phyloP scores from a whole-genome alignment of 2,113 vertebrate genomes.

The Seriola quinqueradiata region DNA sequence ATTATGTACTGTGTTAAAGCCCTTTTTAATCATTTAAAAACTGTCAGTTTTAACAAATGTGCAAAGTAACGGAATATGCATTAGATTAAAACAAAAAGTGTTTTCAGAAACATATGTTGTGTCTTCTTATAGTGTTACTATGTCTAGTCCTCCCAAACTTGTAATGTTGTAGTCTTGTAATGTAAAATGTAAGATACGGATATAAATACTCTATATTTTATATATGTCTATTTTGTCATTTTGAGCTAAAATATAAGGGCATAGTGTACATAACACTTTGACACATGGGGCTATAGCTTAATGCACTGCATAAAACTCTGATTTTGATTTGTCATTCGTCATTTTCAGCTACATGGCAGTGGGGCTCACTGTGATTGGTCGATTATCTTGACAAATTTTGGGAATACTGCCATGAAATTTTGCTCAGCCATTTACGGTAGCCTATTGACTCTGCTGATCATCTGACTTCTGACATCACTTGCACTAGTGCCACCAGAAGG shows the following conservation, averaged over 20 bases:
- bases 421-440: not conserved
- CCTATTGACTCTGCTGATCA: not conserved
- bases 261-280: no score
- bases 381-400: not conserved
- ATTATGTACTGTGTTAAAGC: conserved; percentile 14
- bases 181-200: no score
- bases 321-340: no score
- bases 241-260: not conserved
- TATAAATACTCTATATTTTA: no score
- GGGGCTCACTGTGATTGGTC: not conserved
- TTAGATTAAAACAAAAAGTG: not conserved
- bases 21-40: not conserved
- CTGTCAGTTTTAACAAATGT: conserved; percentile 8
- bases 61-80: not conserved
- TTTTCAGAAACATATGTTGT: conserved; percentile 1
- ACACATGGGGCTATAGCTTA: no score
- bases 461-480: no score
- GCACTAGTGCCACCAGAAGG: not conserved
- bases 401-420: not conserved
- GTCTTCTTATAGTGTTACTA: not conserved
- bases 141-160: not conserved
- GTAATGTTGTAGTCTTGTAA: no score
- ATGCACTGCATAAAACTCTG: not conserved
- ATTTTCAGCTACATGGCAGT: not conserved
- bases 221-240: not conserved